Conservation (phyloP, 2,113 vertebrate species). For the Girardinichthys multiradiatus region DNA sequence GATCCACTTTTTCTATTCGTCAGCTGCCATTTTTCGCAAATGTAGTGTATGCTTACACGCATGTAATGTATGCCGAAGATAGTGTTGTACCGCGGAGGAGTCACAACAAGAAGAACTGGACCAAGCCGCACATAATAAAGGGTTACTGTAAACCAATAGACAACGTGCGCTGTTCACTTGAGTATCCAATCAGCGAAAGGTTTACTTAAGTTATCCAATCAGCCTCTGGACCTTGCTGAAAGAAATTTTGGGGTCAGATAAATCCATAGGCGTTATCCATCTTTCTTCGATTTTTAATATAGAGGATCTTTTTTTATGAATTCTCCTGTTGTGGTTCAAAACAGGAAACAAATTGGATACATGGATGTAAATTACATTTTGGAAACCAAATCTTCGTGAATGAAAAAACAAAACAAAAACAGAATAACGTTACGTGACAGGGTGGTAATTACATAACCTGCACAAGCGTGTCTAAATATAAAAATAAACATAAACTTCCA, state of each 20-base stretch:
- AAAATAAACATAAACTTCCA: neutral
- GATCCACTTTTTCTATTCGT: slow-evolving; percentile 71
- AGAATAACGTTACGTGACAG: neutral
- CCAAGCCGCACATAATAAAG: neutral
- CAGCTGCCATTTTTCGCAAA: slow-evolving; percentile 76
- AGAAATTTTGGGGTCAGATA: slow-evolving; percentile 14
- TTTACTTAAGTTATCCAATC: slow-evolving; percentile 48
- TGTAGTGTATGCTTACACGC: slow-evolving; percentile 69
- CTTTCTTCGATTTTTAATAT: slow-evolving; percentile 30
- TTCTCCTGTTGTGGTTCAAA: slow-evolving; percentile 21
- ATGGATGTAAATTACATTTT: neutral
- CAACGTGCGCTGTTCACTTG: rapidly evolving
- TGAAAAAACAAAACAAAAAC: neutral
- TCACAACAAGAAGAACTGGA: neutral
- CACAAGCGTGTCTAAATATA: neutral
- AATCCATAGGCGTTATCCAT: neutral
- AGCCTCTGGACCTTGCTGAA: neutral
- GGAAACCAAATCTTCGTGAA: neutral
- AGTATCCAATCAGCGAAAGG: slow-evolving; percentile 17
- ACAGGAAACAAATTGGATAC: neutral
- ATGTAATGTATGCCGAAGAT: slow-evolving; percentile 71
- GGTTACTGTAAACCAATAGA: slow-evolving; percentile 35
- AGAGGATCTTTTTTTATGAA: slow-evolving; percentile 2
- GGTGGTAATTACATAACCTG: neutral
- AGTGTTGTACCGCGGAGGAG: neutral